Base-by-base conservation (phyloP, 2,888 invertebrate genomes). In the Portevinia maculata region DNA sequence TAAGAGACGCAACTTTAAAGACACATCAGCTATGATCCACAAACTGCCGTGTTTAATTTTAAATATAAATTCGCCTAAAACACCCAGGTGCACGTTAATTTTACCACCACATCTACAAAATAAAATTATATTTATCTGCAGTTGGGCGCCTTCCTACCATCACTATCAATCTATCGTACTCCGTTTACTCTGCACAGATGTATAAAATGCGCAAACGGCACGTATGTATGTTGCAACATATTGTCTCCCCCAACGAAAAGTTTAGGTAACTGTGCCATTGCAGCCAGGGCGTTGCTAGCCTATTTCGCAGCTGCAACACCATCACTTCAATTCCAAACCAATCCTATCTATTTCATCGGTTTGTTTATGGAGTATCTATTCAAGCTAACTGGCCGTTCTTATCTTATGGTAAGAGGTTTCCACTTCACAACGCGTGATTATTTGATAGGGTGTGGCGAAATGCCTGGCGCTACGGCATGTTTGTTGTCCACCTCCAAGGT, bases 241-340 rank as follows among this genome's bases (percentile, higher is more conserved):
- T 78, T 83, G 78, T 83, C 78, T 78, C 83, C 83, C 71, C 62
- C 71, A 65, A 70, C 55, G 44, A 75, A 60, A 78, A 78, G 65
- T 73, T 78, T 67, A 78, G 78, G 57, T 73, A 83, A 71, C 71
- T 78, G 71, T 83, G 73, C 71, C 78, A 73, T 57, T 78, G 62
- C 78, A 78, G 69, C 37, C 74, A 84, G 79, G 84, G 84, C 84
- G 84, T 76, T 79, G 74, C 62, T 79, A 69, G 64, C 73, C 84
- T 69, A 84, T 84, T 79, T 84, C 71, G 84, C 84, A 84, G 84
- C 84, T 84, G 84, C 84, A 84, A 79, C 79, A 84, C 84, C 79
- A 84, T 79, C 79, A 57, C 84, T 64, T 79, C 74, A 59, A 67
- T 69, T 79, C 69, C 50, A 30, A 84, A 73, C 73, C 73, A 74